Conservation (phyloP, 2,888 invertebrate genomes). For the Drepanosiphum platanoidis region DNA sequence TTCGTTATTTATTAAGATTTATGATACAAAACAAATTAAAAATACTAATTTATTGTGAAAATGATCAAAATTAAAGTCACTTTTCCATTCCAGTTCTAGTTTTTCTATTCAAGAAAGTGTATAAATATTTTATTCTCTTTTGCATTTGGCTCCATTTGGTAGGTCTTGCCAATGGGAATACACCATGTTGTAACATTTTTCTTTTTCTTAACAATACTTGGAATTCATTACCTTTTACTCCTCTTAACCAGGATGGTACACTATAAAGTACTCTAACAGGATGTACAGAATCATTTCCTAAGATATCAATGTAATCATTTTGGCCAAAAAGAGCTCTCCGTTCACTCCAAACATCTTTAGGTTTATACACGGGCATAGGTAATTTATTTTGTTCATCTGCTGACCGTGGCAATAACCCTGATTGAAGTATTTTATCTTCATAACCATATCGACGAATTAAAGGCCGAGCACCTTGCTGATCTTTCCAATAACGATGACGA, state of each 20-base stretch:
- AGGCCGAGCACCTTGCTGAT: constrained; percentile 60
- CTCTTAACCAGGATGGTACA: constrained; percentile 89
- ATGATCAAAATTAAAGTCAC: constrained; percentile 2
- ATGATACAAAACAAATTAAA: too few relatives aligned
- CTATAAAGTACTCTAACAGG: constrained; percentile 86
- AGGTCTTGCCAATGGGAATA: constrained; percentile 74
- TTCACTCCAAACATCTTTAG: constrained; percentile 79
- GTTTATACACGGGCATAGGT: constrained; percentile 75
- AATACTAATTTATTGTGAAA: too few relatives aligned
- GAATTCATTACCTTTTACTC: constrained; percentile 86
- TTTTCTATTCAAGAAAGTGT: constrained; percentile 76
- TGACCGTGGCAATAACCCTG: constrained; percentile 78
- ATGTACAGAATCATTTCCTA: constrained; percentile 84
- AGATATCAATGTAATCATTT: constrained; percentile 96
- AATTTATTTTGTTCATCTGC: constrained; percentile 69
- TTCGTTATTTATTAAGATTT: too few relatives aligned
- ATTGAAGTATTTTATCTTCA: constrained; percentile 67
- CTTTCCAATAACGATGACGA: constrained; percentile 63
- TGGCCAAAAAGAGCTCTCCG: constrained; percentile 89
- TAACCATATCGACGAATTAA: constrained; percentile 77
- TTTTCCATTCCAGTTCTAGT: constrained; percentile 61
- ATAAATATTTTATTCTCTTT: constrained; percentile 79
- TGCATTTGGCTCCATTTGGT: constrained; percentile 81
- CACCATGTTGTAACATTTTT: constrained; percentile 73
- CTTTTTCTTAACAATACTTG: constrained; percentile 80